Percentiles rank a stretch among this genome's conserved stretches.
Evolutionary conservation across 92 coral and sea anemone species (phyloP).

Genomic region (Zoanthus sociatus): DNA sequence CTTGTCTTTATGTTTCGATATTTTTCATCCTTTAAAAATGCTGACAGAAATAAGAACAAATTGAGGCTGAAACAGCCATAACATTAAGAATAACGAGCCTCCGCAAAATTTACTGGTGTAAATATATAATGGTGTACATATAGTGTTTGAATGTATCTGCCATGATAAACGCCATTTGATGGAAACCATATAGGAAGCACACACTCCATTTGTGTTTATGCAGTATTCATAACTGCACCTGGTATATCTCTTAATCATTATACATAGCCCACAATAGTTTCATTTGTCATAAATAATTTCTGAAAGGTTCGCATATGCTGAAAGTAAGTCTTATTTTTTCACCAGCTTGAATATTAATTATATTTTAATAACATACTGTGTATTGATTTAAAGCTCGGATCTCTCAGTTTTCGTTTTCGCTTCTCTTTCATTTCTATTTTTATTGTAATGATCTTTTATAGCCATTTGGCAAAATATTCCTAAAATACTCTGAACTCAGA

Average conservation of each 20-base stretch:
- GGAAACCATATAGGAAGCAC: slow-evolving; percentile 14
- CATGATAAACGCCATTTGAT: neutral
- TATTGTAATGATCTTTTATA: neutral
- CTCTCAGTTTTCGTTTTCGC: neutral
- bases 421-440: neutral
- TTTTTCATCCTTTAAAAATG: no score
- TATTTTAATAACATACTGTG: neutral
- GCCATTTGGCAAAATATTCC: neutral
- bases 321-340: neutral
- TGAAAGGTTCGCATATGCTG: slow-evolving; percentile 1
- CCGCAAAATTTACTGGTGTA: no score
- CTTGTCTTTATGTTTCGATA: no score
- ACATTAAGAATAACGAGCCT: no score
- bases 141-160: neutral
- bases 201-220: slow-evolving; percentile 2
- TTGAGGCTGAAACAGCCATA: no score
- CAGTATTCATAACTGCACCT: slow-evolving; percentile 32
- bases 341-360: neutral
- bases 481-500: neutral
- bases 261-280: slow-evolving; percentile 8
- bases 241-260: neutral
- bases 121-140: no score
- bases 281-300: slow-evolving; percentile 34
- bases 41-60: no score
- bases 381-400: neutral